A percentile compares a stretch with the other conserved stretches of the same genome.
These are phyloP conservation scores for Drosophila kambysellisi DNA, from an alignment of 2,888 invertebrate species.

Conservation along the genomic window DNA sequence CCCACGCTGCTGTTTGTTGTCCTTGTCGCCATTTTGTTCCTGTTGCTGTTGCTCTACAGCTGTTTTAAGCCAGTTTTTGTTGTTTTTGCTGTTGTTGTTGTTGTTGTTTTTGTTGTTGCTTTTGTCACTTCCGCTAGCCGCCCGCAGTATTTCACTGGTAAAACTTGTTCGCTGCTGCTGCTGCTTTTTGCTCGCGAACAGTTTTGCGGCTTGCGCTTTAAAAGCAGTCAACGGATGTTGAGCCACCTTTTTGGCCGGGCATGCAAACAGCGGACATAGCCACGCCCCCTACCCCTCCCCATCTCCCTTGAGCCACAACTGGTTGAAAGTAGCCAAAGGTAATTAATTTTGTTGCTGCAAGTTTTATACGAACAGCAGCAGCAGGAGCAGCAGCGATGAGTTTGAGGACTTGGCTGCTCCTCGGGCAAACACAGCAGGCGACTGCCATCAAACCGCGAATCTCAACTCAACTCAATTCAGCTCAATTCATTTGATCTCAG, in stretches of 20 bases:
- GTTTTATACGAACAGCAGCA: constrained; percentile 42
- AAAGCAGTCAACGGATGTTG: constrained; percentile 70
- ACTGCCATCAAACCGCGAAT: constrained; percentile 50
- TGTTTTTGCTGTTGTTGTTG: constrained; percentile 31
- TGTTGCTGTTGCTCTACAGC: constrained; percentile 13
- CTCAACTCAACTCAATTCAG: constrained; percentile 30
- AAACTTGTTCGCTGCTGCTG: constrained; percentile 59
- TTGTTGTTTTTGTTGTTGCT: constrained; percentile 35
- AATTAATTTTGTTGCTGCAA: constrained; percentile 82
- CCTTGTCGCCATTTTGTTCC: constrained; percentile 17
- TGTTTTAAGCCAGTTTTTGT: constrained; percentile 13
- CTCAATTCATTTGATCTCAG: constrained; percentile 8
- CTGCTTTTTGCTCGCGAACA: constrained; percentile 18
- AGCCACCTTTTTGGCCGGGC: constrained; percentile 59
- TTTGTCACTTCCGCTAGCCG: constrained; percentile 72
- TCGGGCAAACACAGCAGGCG: constrained; percentile 40
- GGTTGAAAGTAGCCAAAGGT: constrained; percentile 82
- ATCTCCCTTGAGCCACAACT: constrained; percentile 35
- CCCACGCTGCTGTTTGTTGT: constrained; percentile 25
- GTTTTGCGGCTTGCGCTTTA: constrained; percentile 58
- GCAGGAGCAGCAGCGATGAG: neutral
- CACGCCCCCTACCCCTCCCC: neutral
- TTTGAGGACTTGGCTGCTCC: neutral
- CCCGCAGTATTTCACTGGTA: constrained; percentile 62
- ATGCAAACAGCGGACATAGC: constrained; percentile 47